A percentile compares a stretch with the other conserved stretches of the same genome.
phyloP scores from a whole-genome alignment of 2,888 invertebrate genomes.

The Acanthoscelides obtectus region DNA sequence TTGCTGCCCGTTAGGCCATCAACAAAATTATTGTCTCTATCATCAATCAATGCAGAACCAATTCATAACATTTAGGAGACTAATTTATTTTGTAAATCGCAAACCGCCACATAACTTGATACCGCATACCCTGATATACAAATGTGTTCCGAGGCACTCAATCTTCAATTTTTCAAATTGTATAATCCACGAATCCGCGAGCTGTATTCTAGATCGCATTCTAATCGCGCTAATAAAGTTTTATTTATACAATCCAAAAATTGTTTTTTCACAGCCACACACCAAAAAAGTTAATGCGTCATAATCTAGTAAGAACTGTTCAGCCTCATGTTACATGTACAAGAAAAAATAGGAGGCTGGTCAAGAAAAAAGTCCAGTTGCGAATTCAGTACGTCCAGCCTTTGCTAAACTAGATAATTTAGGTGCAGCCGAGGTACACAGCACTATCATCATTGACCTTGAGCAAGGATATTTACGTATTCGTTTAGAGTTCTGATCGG shows the following conservation, averaged over 20 bases:
- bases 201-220: background rate
- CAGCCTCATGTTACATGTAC: constrained; percentile 36
- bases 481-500: background rate
- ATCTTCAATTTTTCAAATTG: background rate
- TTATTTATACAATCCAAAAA: constrained; percentile 39
- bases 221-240: background rate
- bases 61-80: too few relatives aligned
- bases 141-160: background rate
- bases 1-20: too few relatives aligned
- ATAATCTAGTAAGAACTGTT: constrained; percentile 33
- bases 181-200: background rate
- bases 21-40: too few relatives aligned
- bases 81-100: too few relatives aligned
- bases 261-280: constrained; percentile 43
- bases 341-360: constrained; percentile 11
- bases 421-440: background rate
- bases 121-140: too few relatives aligned
- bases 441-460: background rate
- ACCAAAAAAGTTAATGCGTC: constrained; percentile 41
- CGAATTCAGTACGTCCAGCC: background rate
- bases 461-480: background rate
- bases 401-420: background rate
- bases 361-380: background rate
- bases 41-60: too few relatives aligned
- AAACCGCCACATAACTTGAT: too few relatives aligned